Conservation (phyloP, 2,888 invertebrate species). For the Apodemia hepburni region DNA sequence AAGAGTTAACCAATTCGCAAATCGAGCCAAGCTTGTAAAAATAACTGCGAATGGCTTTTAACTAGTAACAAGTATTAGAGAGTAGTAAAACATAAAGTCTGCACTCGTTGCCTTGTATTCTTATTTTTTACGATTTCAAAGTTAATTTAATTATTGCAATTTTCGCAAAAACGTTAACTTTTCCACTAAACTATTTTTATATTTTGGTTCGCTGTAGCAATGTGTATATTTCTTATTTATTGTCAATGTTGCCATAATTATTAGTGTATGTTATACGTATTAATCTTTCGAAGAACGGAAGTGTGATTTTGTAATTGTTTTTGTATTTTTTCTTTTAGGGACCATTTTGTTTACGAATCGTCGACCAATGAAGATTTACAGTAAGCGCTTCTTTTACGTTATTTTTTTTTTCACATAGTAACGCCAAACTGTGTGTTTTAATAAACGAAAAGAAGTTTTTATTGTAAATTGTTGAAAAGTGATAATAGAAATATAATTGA, state of each 20-base stretch:
- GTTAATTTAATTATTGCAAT: conserved; percentile 63
- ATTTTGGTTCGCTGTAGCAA: conserved; percentile 47
- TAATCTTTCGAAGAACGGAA: conserved; percentile 61
- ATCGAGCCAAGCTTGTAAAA: conserved; percentile 71
- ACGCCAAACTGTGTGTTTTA: conserved; percentile 58
- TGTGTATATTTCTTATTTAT: conserved; percentile 77
- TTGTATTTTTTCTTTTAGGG: conserved; percentile 71
- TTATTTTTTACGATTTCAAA: conserved; percentile 64
- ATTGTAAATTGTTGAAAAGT: conserved; percentile 52
- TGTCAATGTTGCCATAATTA: conserved; percentile 79
- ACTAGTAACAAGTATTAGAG: conserved; percentile 61
- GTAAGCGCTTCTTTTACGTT: conserved; percentile 40
- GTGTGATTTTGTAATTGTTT: conserved; percentile 71
- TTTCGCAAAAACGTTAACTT: conserved; percentile 39
- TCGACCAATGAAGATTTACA: conserved; percentile 49
- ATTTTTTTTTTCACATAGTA: conserved; percentile 40
- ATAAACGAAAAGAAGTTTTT: conserved; percentile 39
- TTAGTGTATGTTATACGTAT: conserved; percentile 78
- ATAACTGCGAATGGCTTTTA: conserved; percentile 55
- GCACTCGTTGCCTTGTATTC: conserved; percentile 79
- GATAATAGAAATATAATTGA: conserved; percentile 73
- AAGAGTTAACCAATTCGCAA: conserved; percentile 67
- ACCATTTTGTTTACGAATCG: conserved; percentile 69
- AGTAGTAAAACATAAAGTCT: conserved; percentile 76
- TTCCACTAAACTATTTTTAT: conserved; percentile 26